phyloP scores from a whole-genome alignment of 2,797 vertebrate species.

The Manis crassicaudata region DNA sequence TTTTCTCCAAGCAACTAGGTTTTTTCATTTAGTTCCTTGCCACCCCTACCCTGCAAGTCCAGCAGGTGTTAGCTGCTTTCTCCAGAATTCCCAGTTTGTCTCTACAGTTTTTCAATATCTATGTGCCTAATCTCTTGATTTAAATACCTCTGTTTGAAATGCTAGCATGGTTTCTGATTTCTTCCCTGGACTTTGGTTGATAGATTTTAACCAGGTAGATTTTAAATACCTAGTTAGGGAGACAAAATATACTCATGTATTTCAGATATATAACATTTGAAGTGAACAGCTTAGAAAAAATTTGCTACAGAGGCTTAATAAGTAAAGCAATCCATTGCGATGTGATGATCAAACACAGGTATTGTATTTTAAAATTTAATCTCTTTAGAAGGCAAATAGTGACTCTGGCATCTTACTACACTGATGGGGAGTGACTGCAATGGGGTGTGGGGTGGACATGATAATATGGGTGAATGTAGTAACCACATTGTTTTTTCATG shows the following conservation, averaged over 20 bases:
- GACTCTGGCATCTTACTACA: no score
- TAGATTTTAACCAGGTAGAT: conserved; percentile 34
- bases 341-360: not conserved
- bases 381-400: not conserved
- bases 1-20: not conserved
- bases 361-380: conserved; percentile 24
- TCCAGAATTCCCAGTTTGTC: not conserved
- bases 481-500: no score
- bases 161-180: conserved; percentile 40
- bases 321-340: not conserved
- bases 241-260: conserved; percentile 3
- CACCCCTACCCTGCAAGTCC: not conserved
- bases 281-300: conserved; percentile 39
- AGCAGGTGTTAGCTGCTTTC: not conserved
- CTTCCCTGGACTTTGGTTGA: conserved; percentile 17
- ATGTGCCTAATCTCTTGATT: conserved; percentile 5
- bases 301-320: conserved; percentile 12
- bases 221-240: conserved; percentile 6
- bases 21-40: not conserved
- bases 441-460: no score
- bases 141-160: conserved; percentile 33
- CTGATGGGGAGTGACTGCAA: no score
- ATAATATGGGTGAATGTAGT: no score
- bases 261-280: not conserved
- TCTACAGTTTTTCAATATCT: conserved; percentile 28